Percentiles rank a stretch among this genome's conserved stretches.
Evolutionary conservation across 2,888 invertebrate genomes (phyloP).

Genomic region (Tetragonula carbonaria): DNA sequence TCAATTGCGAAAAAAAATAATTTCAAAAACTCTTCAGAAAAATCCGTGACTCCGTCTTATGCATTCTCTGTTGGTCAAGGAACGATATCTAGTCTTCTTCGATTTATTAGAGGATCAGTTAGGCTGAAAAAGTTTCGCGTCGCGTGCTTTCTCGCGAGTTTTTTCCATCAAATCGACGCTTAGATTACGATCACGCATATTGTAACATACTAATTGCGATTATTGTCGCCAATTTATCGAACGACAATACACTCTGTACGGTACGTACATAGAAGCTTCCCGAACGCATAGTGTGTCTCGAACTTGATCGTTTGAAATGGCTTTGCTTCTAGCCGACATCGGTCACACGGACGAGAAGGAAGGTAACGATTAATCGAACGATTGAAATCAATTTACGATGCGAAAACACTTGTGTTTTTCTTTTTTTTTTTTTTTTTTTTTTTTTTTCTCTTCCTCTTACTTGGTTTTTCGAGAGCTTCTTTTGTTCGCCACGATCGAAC

Average conservation of each 20-base stretch:
- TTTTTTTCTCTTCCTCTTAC: conserved; percentile 37
- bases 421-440: conserved; percentile 27
- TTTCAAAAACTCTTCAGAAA: background rate
- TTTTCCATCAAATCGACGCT: conserved; percentile 14
- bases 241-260: conserved; percentile 28
- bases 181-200: background rate
- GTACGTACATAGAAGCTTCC: conserved; percentile 60
- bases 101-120: background rate
- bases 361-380: conserved; percentile 77
- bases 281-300: conserved; percentile 57
- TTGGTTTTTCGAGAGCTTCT: conserved; percentile 59
- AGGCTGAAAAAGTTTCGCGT: background rate
- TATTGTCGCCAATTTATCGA: conserved; percentile 22
- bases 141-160: background rate
- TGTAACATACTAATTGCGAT: conserved; percentile 3
- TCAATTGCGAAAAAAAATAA: background rate
- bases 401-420: conserved; percentile 9
- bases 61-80: conserved; percentile 1
- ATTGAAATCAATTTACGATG: conserved; percentile 50
- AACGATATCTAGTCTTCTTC: background rate
- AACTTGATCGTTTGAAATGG: conserved; percentile 81
- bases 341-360: conserved; percentile 82
- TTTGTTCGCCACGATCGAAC: conserved; percentile 38
- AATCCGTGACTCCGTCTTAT: background rate
- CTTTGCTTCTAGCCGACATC: conserved; percentile 83